A percentile compares a stretch with the other conserved stretches of the same genome.
These are phyloP conservation scores for Araneus ventricosus DNA, from an alignment of 1,140 invertebrate genomes.

Conservation along the genomic window DNA sequence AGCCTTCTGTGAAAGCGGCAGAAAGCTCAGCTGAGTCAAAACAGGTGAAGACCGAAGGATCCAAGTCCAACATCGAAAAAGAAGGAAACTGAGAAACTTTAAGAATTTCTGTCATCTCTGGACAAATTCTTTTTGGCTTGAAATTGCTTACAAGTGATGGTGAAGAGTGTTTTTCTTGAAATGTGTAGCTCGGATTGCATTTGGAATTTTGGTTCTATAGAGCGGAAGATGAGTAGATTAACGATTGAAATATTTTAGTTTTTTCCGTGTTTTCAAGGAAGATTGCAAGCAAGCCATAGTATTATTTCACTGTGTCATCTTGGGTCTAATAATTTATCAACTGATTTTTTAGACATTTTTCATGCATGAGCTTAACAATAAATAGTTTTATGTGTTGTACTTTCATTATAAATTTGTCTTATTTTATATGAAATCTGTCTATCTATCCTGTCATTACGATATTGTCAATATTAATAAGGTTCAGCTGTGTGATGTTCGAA, in stretches of 20 bases:
- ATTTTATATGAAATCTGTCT: no score
- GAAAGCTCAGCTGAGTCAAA: not conserved
- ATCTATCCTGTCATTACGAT: no score
- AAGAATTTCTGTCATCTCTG: not conserved
- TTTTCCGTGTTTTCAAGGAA: not conserved
- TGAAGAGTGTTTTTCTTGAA: not conserved
- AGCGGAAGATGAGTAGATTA: not conserved
- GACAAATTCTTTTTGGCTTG: not conserved
- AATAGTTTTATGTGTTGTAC: not conserved
- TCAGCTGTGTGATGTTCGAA: no score
- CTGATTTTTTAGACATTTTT: not conserved
- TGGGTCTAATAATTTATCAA: not conserved
- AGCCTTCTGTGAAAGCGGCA: not conserved
- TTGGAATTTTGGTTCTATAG: not conserved
- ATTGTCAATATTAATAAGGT: no score
- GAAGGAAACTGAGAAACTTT: not conserved
- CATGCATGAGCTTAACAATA: constrained; percentile 19
- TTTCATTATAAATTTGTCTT: not conserved
- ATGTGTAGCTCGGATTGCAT: not conserved
- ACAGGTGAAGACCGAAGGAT: not conserved
- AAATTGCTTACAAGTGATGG: not conserved
- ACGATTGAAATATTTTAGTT: not conserved
- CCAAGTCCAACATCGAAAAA: not conserved
- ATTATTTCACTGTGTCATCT: not conserved
- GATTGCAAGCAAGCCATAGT: not conserved